A percentile compares a stretch with the other conserved stretches of the same genome.
Evolutionary conservation across 2,797 vertebrate species (phyloP).

Genomic region (Pseudomugil gertrudae): DNA sequence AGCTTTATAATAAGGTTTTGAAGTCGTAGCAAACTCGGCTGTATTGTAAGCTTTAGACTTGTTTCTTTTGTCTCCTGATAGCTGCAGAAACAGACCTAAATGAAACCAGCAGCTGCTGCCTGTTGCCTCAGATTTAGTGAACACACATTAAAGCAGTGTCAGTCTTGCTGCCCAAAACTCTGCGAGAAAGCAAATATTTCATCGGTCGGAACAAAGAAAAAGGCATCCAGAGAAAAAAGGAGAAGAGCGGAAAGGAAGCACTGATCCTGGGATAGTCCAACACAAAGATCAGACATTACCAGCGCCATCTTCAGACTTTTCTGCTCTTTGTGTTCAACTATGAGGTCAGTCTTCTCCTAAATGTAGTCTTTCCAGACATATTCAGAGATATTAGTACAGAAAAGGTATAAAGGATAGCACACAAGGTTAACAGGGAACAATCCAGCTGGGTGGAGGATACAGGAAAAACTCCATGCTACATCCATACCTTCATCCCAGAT

Average conservation of each 20-base stretch:
- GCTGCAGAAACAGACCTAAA: constrained; percentile 1
- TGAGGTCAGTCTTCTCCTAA: constrained; percentile 18
- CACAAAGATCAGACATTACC: constrained; percentile 8
- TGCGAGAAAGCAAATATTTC: constrained; percentile 17
- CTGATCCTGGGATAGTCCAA: constrained; percentile 9
- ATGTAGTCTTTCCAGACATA: constrained; percentile 14
- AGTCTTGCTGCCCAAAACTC: constrained; percentile 2
- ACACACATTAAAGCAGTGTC: neutral
- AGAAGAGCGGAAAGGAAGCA: constrained; percentile 21
- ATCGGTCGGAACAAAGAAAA: constrained; percentile 41
- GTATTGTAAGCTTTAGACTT: neutral
- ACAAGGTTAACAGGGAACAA: constrained; percentile 40
- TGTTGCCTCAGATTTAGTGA: neutral
- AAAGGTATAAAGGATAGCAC: constrained; percentile 6
- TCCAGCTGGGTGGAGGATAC: constrained; percentile 31
- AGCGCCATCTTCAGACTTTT: neutral
- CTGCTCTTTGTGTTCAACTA: constrained; percentile 11
- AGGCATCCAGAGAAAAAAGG: constrained; percentile 31
- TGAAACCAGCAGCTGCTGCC: neutral
- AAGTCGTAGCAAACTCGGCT: neutral
- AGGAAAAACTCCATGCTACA: constrained; percentile 29
- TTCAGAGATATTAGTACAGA: constrained; percentile 37
- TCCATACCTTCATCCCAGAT: constrained; percentile 22
- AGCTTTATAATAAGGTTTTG: neutral
- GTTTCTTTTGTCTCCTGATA: neutral